phyloP scores from a whole-genome alignment of 2,888 invertebrate species.

The Drosophila quinaria region DNA sequence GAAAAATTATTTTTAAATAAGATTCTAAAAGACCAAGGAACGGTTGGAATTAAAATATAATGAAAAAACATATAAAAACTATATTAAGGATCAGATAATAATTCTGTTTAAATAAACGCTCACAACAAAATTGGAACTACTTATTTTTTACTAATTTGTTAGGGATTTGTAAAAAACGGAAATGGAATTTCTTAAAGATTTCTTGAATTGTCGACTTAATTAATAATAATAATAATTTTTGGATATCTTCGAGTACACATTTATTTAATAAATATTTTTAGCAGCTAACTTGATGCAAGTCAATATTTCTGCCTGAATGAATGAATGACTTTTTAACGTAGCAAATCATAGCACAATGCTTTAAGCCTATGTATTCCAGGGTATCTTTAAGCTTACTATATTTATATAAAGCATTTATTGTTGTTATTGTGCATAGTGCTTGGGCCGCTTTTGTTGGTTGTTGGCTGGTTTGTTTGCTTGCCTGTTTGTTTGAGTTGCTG shows the following conservation, averaged over 20 bases:
- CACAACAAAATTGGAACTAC: too few species aligned
- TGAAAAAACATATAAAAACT: too few species aligned
- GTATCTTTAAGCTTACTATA: constrained; percentile 7
- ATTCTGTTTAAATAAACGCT: too few species aligned
- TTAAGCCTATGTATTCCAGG: constrained; percentile 1
- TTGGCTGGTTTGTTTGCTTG: constrained; percentile 71
- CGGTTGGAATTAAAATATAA: not conserved
- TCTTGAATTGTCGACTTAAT: too few species aligned
- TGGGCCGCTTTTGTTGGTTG: constrained; percentile 77
- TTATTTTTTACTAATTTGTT: too few species aligned
- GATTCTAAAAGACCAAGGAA: not conserved
- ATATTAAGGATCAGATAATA: too few species aligned
- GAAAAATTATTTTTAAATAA: not conserved
- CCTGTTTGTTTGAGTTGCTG: constrained; percentile 81
- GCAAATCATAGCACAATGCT: not conserved
- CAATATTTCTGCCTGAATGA: not conserved
- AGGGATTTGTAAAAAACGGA: too few species aligned
- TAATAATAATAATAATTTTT: too few species aligned
- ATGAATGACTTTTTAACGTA: not conserved
- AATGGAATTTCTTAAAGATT: too few species aligned
- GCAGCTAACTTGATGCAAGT: too few species aligned
- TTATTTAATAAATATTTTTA: not conserved
- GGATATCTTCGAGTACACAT: not conserved
- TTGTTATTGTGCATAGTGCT: constrained; percentile 33
- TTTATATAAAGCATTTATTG: not conserved